Conservation (phyloP, 35 echinoderm and acorn worm species). For the Ophiothrix spiculata region DNA sequence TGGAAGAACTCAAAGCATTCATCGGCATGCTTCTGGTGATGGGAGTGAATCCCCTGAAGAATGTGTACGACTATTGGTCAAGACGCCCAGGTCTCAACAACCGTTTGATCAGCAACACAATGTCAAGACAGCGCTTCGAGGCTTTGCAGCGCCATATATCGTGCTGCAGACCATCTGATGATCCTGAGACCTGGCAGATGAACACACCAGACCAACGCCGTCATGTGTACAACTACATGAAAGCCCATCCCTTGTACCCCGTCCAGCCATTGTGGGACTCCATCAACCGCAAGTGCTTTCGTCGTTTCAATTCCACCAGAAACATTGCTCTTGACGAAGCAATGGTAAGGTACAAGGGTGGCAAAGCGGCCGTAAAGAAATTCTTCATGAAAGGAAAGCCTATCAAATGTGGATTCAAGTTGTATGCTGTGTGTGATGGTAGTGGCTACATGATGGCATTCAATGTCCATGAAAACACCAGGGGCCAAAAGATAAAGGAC, state of each 20-base stretch:
- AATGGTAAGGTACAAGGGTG: slow-evolving; percentile 3
- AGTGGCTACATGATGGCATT: no score
- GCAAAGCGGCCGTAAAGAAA: no score
- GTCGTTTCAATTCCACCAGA: no score
- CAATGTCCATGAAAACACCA: no score
- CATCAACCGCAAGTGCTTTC: no score
- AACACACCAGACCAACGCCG: not conserved
- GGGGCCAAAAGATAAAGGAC: no score
- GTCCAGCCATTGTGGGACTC: no score
- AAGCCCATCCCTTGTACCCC: no score
- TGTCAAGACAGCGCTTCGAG: not conserved
- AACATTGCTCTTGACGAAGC: not conserved
- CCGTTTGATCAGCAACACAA: not conserved
- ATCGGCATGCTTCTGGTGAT: not conserved
- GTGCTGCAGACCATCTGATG: not conserved
- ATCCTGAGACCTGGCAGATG: not conserved
- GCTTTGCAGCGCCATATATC: not conserved
- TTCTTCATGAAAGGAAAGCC: no score
- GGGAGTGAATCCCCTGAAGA: not conserved
- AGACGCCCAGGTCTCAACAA: not conserved
- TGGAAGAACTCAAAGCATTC: slow-evolving; percentile 6
- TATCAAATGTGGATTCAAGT: no score
- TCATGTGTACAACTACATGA: not conserved
- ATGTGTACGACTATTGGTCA: slow-evolving; percentile 3
- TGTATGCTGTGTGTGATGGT: no score